phyloP scores from a whole-genome alignment of 2,113 vertebrate species.

The Rhipidura dahli region DNA sequence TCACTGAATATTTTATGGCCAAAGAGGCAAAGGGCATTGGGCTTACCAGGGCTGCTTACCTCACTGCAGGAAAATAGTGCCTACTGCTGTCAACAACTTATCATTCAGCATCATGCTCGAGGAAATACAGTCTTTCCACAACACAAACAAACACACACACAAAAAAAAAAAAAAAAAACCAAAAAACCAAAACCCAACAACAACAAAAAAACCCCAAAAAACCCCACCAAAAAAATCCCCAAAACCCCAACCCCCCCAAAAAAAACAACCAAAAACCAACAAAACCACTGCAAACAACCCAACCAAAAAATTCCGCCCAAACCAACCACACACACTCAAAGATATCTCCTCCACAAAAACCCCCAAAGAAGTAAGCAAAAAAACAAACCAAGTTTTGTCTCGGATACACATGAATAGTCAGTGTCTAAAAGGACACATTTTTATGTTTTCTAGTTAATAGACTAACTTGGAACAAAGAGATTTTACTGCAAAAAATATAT shows the following conservation, averaged over 20 bases:
- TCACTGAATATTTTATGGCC: not conserved
- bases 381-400: not conserved
- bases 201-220: not conserved
- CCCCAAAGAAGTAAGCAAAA: not conserved
- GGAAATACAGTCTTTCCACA: not conserved
- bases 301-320: not conserved
- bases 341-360: accelerated
- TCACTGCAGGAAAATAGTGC: not conserved
- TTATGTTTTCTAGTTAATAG: not conserved
- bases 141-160: not conserved
- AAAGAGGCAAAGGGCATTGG: not conserved
- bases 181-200: not conserved
- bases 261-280: too few relatives aligned
- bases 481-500: not conserved
- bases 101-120: not conserved
- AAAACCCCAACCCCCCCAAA: not conserved
- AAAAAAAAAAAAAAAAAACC: not conserved
- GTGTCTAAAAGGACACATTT: not conserved
- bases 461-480: not conserved
- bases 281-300: not conserved
- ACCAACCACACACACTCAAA: not conserved
- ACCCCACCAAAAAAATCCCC: too few relatives aligned
- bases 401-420: not conserved
- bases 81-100: not conserved
- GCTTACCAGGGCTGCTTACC: not conserved